Conservation (phyloP, 35 echinoderm and acorn worm genomes). For the Holothuria glaberrima region DNA sequence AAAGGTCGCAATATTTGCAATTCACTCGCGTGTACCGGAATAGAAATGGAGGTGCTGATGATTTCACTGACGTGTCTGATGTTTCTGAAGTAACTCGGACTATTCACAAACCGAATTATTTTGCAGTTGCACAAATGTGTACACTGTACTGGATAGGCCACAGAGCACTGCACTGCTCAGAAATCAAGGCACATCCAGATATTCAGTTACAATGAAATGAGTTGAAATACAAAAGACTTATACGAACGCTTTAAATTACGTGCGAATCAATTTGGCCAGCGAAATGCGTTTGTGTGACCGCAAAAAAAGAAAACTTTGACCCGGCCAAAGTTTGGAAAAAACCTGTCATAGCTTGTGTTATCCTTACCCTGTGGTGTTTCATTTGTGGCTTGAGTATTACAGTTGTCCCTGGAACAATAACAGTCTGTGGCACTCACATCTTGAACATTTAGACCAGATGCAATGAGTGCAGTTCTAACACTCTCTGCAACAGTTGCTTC, state of each 20-base stretch:
- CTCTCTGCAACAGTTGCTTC: not conserved
- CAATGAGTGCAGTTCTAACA: conserved; percentile 11
- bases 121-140: conserved; percentile 14
- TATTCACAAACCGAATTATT: conserved; percentile 14
- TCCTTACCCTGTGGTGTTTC: not conserved
- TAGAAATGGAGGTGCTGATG: not conserved
- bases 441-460: conserved; percentile 5
- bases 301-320: too few species aligned
- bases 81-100: not conserved
- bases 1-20: not conserved
- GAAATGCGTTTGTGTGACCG: too few species aligned
- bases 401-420: conserved; percentile 11
- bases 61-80: conserved; percentile 3
- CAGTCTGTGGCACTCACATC: conserved; percentile 26
- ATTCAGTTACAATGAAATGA: too few species aligned
- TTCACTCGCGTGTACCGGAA: not conserved
- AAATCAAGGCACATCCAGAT: too few species aligned
- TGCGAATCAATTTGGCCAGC: too few species aligned
- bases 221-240: too few species aligned
- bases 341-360: too few species aligned
- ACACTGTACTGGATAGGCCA: too few species aligned
- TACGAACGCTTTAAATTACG: too few species aligned
- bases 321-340: too few species aligned
- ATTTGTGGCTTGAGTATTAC: not conserved
- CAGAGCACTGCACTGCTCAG: too few species aligned